Evolutionary conservation across 2,888 invertebrate genomes (phyloP).

Genomic region (Parnassius mnemosyne): DNA sequence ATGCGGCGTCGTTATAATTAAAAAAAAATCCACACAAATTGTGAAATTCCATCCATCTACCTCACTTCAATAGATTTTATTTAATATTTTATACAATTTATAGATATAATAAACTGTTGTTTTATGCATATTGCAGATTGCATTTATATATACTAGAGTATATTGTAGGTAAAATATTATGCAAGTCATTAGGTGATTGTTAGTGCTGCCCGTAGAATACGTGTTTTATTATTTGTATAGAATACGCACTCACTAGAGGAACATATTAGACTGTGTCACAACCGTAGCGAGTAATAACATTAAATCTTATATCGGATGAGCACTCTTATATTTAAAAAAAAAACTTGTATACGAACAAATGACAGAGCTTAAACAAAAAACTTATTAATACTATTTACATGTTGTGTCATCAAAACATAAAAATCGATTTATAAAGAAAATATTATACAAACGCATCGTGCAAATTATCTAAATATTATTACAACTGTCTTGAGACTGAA

Average conservation of each 20-base stretch:
- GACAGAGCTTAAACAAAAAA: constrained; percentile 68
- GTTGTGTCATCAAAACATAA: constrained; percentile 27
- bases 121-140: constrained; percentile 81
- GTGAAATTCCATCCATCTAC: constrained; percentile 87
- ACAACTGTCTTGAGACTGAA: constrained; percentile 61
- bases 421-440: constrained; percentile 25
- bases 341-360: constrained; percentile 79
- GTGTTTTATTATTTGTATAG: constrained; percentile 54
- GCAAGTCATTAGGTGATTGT: constrained; percentile 72
- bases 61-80: constrained; percentile 84
- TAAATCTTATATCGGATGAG: constrained; percentile 46
- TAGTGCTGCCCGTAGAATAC: constrained; percentile 69
- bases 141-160: constrained; percentile 80
- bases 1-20: constrained; percentile 68
- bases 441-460: constrained; percentile 4
- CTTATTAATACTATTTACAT: constrained; percentile 59
- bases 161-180: constrained; percentile 77
- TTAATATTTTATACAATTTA: constrained; percentile 81
- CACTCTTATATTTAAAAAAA: constrained; percentile 58
- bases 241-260: constrained; percentile 67
- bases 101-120: constrained; percentile 79
- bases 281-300: constrained; percentile 54
- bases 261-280: constrained; percentile 56
- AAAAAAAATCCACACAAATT: constrained; percentile 78
- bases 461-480: constrained; percentile 13